phyloP scores from a whole-genome alignment of 92 coral and sea anemone genomes.

The Porites rus region DNA sequence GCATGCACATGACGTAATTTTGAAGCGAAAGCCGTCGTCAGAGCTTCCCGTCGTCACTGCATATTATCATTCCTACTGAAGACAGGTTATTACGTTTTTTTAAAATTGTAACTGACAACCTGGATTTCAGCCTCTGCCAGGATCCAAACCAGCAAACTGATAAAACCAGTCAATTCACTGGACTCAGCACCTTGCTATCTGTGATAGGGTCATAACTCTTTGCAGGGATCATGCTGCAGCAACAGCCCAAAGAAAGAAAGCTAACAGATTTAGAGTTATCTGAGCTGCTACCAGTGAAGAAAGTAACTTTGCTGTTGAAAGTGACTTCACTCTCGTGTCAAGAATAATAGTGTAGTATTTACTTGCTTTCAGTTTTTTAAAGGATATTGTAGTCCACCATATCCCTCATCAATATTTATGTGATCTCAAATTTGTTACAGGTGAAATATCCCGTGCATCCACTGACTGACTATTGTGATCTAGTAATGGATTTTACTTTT shows the following conservation, averaged over 20 bases:
- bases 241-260: not conserved
- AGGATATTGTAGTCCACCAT: conserved; percentile 28
- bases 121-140: not conserved
- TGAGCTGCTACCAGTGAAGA: not conserved
- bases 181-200: not conserved
- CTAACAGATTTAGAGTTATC: not conserved
- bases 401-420: conserved; percentile 35
- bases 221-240: not conserved
- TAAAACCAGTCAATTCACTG: not conserved
- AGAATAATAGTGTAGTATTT: conserved; percentile 35
- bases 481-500: too few species aligned
- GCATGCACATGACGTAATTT: not conserved
- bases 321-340: conserved; percentile 37
- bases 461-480: too few species aligned
- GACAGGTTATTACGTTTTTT: not conserved
- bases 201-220: not conserved
- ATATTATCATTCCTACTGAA: not conserved
- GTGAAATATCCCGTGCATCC: too few species aligned
- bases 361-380: conserved; percentile 8
- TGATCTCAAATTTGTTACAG: too few species aligned
- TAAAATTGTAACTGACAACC: not conserved
- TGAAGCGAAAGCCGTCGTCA: not conserved
- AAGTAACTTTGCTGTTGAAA: not conserved
- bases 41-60: not conserved
- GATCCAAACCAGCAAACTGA: not conserved